A percentile compares a stretch with the other conserved stretches of the same genome.
Conservation (phyloP, 2,888 invertebrate genomes). For the Lucinisca nassula region DNA sequence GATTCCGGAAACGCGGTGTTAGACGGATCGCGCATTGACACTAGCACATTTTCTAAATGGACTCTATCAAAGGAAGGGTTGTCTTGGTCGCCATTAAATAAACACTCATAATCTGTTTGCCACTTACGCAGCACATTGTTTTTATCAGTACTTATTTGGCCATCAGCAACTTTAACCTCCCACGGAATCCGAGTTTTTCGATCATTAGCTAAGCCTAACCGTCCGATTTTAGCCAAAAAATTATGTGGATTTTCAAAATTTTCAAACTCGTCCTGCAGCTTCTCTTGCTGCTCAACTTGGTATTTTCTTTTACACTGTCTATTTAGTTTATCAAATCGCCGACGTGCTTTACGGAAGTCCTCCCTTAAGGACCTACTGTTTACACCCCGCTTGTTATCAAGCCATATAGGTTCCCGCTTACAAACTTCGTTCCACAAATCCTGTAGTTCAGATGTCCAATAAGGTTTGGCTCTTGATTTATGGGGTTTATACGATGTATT, state of each 20-base stretch:
- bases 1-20: not conserved
- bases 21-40: not conserved
- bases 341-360: not conserved
- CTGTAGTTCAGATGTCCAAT: constrained; percentile 5
- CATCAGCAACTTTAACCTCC: not conserved
- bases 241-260: not conserved
- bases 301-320: constrained; percentile 15
- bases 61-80: not conserved
- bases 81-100: not conserved
- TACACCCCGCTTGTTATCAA: not conserved
- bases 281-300: not conserved
- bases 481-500: not conserved
- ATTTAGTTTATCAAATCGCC: constrained; percentile 3
- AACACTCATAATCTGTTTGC: constrained; percentile 4
- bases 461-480: constrained; percentile 2
- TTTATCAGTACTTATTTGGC: not conserved
- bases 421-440: not conserved
- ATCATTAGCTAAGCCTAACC: constrained; percentile 7
- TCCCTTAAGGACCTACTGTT: not conserved
- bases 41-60: not conserved
- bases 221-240: not conserved
- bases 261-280: not conserved
- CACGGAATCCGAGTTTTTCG: not conserved
- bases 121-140: constrained; percentile 2
- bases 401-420: constrained; percentile 8